Evolutionary conservation across 1,140 invertebrate species (phyloP).

Genomic region (Magallana gigas): DNA sequence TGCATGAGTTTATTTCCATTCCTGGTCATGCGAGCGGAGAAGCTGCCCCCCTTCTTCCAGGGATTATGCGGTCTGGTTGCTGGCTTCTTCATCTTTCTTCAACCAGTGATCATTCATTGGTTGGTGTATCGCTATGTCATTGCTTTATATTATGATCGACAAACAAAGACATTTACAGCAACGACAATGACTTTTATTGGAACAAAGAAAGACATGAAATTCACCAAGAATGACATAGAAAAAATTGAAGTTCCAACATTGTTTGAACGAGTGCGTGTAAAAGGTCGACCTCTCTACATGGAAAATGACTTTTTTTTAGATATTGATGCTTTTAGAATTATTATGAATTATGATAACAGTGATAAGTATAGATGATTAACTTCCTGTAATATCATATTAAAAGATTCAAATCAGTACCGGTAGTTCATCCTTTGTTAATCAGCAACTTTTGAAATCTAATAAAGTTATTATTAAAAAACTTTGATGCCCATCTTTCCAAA

Average conservation of each 20-base stretch:
- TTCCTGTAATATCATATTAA: too few species aligned
- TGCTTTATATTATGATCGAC: not conserved
- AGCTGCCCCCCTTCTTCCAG: not conserved
- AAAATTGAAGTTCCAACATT: not conserved
- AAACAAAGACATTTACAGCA: not conserved
- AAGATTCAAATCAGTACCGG: too few species aligned
- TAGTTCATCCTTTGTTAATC: too few species aligned
- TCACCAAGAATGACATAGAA: not conserved
- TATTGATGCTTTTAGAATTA: not conserved
- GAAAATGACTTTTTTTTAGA: slow-evolving; percentile 27
- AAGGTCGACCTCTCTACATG: not conserved
- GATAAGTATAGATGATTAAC: not conserved
- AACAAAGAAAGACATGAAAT: slow-evolving; percentile 14
- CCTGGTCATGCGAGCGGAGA: not conserved
- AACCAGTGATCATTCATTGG: slow-evolving; percentile 1
- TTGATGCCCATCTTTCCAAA: too few species aligned
- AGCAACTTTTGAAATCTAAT: too few species aligned
- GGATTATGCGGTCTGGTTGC: not conserved
- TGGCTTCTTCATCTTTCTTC: slow-evolving; percentile 12
- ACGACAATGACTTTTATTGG: slow-evolving; percentile 6
- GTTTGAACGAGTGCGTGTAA: not conserved
- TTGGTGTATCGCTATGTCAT: slow-evolving; percentile 12
- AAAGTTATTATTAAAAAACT: too few species aligned
- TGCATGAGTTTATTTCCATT: not conserved
- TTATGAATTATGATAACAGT: slow-evolving; percentile 13